Evolutionary conservation across 2,888 invertebrate species (phyloP).

Genomic region (Ceramica pisi): DNA sequence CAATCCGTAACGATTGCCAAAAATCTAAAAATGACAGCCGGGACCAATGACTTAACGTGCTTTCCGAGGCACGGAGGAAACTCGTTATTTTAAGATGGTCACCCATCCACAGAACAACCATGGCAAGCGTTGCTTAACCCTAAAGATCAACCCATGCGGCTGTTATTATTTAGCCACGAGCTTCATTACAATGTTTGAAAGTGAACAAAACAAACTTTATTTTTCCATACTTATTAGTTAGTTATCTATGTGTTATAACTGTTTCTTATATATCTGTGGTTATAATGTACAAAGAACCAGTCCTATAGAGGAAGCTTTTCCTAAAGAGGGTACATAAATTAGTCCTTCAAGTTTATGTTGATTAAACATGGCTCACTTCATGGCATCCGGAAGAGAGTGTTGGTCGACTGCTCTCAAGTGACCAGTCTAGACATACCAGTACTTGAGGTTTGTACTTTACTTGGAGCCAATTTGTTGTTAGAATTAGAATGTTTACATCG

Average conservation of each 20-base stretch:
- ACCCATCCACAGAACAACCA: too few relatives aligned
- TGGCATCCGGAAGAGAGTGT: conserved; percentile 35
- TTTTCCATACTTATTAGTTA: not conserved
- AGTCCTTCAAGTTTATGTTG: not conserved
- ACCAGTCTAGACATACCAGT: conserved; percentile 31
- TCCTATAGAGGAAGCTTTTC: not conserved
- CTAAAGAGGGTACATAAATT: not conserved
- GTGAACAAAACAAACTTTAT: not conserved
- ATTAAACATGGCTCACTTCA: not conserved
- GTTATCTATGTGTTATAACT: not conserved
- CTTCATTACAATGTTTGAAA: too few relatives aligned
- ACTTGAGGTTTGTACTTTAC: conserved; percentile 20
- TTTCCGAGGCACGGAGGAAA: too few relatives aligned
- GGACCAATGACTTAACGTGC: too few relatives aligned
- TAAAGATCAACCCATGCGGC: too few relatives aligned
- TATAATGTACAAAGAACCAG: not conserved
- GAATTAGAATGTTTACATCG: conserved; percentile 6
- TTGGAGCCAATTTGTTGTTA: not conserved
- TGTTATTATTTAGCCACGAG: too few relatives aligned
- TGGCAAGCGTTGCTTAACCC: too few relatives aligned
- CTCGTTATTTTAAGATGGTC: too few relatives aligned
- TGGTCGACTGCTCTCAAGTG: conserved; percentile 2
- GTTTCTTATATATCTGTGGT: too few relatives aligned
- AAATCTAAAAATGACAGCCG: too few relatives aligned
- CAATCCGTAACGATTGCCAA: too few relatives aligned